These are phyloP conservation scores for Psittacula cyanocephala DNA, from an alignment of 2,113 vertebrate species.

Conservation along the genomic window DNA sequence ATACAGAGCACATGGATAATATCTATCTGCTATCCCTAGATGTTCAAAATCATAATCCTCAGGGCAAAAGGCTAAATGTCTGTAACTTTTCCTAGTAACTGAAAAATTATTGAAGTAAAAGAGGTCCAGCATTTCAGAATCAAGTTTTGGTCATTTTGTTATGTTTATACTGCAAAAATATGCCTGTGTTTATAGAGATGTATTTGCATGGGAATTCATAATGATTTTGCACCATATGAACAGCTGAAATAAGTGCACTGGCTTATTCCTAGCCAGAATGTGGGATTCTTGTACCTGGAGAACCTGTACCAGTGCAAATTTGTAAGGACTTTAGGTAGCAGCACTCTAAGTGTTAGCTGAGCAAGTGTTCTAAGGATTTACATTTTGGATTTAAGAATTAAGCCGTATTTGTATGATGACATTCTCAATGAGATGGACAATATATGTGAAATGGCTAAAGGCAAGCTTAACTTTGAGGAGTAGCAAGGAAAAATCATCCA, in stretches of 20 bases:
- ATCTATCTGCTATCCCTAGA: background rate
- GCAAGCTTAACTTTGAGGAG: background rate
- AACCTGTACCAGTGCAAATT: background rate
- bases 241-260: background rate
- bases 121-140: background rate
- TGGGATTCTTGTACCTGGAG: background rate
- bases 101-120: background rate
- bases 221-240: background rate
- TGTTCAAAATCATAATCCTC: background rate
- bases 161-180: background rate
- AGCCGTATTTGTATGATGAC: background rate
- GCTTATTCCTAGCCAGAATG: background rate
- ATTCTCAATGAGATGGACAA: background rate
- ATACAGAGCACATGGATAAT: background rate
- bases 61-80: background rate
- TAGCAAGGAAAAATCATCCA: background rate
- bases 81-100: background rate
- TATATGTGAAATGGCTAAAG: background rate
- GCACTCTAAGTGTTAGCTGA: background rate
- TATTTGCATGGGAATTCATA: background rate
- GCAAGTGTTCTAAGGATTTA: background rate
- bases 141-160: background rate
- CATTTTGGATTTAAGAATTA: background rate
- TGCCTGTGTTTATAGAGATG: background rate
- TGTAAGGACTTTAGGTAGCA: background rate